Conservation (phyloP, 2,113 vertebrate genomes). For the Atrichornis clamosus region DNA sequence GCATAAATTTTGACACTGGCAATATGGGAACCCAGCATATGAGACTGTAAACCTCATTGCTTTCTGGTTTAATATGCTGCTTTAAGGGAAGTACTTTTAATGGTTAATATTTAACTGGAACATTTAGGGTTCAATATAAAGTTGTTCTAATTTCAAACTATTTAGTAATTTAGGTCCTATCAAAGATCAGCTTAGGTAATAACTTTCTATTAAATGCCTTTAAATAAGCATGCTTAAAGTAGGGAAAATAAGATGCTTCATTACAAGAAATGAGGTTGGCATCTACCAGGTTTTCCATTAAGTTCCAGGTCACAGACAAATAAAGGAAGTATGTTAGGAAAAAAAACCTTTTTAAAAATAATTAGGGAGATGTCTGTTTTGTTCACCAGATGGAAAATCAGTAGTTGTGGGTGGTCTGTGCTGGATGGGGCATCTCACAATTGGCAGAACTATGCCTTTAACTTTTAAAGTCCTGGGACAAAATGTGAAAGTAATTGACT, state of each 20-base stretch:
- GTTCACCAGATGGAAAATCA: slow-evolving; percentile 85
- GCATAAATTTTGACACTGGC: slow-evolving; percentile 82
- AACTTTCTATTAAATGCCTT: slow-evolving; percentile 67
- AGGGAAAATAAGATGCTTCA: slow-evolving; percentile 78
- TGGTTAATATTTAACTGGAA: slow-evolving; percentile 67
- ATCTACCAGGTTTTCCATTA: slow-evolving; percentile 79
- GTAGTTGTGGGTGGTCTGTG: slow-evolving; percentile 82
- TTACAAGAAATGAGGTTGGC: slow-evolving; percentile 80
- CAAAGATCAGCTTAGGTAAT: slow-evolving; percentile 63
- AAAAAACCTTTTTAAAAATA: slow-evolving; percentile 83
- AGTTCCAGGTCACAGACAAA: slow-evolving; percentile 83
- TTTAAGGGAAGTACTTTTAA: slow-evolving; percentile 58
- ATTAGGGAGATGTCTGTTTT: slow-evolving; percentile 86
- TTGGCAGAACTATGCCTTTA: slow-evolving; percentile 80
- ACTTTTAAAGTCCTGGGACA: slow-evolving; percentile 80
- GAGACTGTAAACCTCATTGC: slow-evolving; percentile 72
- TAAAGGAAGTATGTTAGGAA: slow-evolving; percentile 80
- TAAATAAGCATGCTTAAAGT: slow-evolving; percentile 67
- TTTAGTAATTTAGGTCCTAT: slow-evolving; percentile 64
- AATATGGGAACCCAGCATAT: slow-evolving; percentile 78
- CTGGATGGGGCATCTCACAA: slow-evolving; percentile 78
- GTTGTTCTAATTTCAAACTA: slow-evolving; percentile 58
- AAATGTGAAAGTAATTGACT: slow-evolving; percentile 73
- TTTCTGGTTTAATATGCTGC: slow-evolving; percentile 69
- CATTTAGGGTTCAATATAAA: slow-evolving; percentile 52